Percentiles rank a stretch among this genome's conserved stretches.
Conservation (phyloP, 2,797 vertebrate species). For the Brachyrhaphis roseni region DNA sequence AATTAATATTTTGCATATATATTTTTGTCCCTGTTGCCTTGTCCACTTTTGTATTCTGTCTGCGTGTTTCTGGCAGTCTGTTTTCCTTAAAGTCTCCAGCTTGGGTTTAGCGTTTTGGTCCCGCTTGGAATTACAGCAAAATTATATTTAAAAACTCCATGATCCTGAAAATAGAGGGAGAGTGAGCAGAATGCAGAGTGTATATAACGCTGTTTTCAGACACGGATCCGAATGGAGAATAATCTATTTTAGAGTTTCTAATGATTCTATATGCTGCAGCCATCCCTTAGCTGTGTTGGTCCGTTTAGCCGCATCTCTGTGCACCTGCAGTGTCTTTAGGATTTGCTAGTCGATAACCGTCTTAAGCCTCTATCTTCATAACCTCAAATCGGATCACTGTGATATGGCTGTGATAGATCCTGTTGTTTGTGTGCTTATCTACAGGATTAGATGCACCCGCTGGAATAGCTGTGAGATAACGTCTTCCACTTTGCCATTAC, state of each 20-base stretch:
- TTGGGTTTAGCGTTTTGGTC: conserved; percentile 4
- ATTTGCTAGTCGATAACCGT: conserved; percentile 46
- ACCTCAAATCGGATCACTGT: conserved; percentile 61
- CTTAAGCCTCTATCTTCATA: conserved; percentile 56
- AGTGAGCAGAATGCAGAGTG: conserved; percentile 4
- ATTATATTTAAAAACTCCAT: neutral
- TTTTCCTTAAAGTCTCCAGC: conserved; percentile 8
- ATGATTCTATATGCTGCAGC: conserved; percentile 2
- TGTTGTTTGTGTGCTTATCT: conserved; percentile 64
- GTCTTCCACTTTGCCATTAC: conserved; percentile 35
- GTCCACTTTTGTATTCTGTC: neutral
- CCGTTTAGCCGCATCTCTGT: conserved; percentile 16
- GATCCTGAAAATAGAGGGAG: neutral
- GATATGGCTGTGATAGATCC: conserved; percentile 41
- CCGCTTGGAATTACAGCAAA: neutral
- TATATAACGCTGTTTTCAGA: neutral
- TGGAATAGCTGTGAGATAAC: conserved; percentile 21
- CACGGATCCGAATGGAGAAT: no score
- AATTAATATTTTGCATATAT: conserved; percentile 14
- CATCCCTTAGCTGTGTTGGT: neutral
- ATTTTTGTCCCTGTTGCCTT: conserved; percentile 24
- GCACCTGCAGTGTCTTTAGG: conserved; percentile 31
- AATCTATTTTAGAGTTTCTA: neutral
- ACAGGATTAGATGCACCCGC: conserved; percentile 57
- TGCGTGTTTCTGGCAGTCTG: neutral